A percentile compares a stretch with the other conserved stretches of the same genome.
Conservation (phyloP, 2,797 vertebrate genomes). For the Phaenicophaeus curvirostris region DNA sequence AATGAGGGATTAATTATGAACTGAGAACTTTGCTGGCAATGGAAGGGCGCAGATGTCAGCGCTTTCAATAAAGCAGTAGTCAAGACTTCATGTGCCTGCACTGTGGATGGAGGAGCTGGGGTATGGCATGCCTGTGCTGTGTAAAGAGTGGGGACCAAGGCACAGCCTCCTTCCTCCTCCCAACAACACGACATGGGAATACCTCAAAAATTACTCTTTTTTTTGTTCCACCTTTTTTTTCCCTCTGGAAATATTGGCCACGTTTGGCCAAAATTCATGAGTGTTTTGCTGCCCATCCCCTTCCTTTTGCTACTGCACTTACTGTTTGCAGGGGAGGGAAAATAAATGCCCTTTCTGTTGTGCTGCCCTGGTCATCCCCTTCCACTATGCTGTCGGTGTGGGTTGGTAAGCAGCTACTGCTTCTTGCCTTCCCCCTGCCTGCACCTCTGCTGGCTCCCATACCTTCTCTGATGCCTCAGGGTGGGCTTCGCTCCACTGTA, state of each 20-base stretch:
- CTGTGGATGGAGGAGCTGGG: background rate
- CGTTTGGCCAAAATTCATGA: background rate
- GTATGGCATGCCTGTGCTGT: rapidly evolving
- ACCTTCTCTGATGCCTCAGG: background rate
- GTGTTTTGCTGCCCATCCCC: background rate
- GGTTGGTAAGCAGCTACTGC: rapidly evolving
- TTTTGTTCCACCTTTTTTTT: background rate
- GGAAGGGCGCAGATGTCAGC: background rate
- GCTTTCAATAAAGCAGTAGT: background rate
- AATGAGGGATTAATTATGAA: background rate
- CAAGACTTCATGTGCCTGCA: background rate
- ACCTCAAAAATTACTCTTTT: background rate
- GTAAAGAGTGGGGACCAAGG: background rate
- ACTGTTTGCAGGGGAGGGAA: background rate
- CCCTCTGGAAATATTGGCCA: background rate
- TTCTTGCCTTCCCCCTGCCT: background rate
- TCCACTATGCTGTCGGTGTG: rapidly evolving
- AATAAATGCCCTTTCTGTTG: background rate
- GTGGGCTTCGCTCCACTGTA: background rate
- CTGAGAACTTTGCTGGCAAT: background rate
- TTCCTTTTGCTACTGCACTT: background rate
- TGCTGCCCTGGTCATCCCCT: background rate
- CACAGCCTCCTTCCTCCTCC: background rate
- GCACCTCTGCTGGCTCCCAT: rapidly evolving
- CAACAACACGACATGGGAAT: background rate